A percentile compares a stretch with the other conserved stretches of the same genome.
These are phyloP conservation scores for Dryobates pubescens DNA, from an alignment of 2,797 vertebrate species.

Conservation along the genomic window DNA sequence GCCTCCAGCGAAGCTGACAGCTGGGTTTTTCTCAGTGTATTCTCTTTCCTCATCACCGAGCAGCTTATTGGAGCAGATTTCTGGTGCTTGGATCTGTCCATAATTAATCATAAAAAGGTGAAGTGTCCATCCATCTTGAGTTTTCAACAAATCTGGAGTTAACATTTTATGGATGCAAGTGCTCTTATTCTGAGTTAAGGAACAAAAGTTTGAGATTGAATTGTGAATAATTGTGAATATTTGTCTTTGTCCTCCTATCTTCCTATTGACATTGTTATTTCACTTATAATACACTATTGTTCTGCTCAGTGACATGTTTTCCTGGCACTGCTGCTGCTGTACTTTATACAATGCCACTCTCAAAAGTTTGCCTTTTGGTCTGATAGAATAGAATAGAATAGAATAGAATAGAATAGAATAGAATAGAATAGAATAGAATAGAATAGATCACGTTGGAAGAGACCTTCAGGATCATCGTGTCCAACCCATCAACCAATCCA, in stretches of 20 bases:
- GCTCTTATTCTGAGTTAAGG: not conserved
- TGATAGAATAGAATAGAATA: too few species aligned
- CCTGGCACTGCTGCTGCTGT: not conserved
- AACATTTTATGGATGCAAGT: not conserved
- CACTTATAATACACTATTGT: not conserved
- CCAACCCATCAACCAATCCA: too few species aligned
- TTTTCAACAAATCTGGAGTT: not conserved
- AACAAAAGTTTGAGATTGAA: not conserved
- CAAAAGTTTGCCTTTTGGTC: not conserved
- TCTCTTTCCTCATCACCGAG: not conserved
- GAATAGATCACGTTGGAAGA: too few species aligned
- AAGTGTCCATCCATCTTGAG: not conserved
- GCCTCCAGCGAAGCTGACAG: not conserved
- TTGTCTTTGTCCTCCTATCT: not conserved
- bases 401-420: too few species aligned
- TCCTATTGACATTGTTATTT: not conserved
- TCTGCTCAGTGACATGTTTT: not conserved
- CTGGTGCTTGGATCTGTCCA: not conserved
- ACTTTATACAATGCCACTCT: not conserved
- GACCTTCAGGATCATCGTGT: too few species aligned
- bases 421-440: too few species aligned
- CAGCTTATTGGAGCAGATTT: not conserved
- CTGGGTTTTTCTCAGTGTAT: not conserved
- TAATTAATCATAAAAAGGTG: constrained; percentile 31
- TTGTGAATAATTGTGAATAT: not conserved